Evolutionary conservation across 2,888 invertebrate genomes (phyloP).

Genomic region (Nomada ferruginata): DNA sequence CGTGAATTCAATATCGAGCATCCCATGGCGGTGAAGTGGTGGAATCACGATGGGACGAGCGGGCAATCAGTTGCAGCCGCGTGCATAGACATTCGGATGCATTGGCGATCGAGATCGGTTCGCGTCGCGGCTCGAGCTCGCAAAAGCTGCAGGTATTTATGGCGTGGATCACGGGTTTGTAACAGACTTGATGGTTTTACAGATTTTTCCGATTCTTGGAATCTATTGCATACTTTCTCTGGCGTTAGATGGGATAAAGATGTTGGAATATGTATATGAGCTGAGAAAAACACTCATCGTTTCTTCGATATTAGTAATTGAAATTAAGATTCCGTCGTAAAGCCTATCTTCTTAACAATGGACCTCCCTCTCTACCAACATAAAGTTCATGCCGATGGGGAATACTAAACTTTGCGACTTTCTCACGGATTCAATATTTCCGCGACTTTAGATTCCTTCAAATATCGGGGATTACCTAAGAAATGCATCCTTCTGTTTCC

Average conservation of each 20-base stretch:
- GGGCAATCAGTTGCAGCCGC: constrained; percentile 67
- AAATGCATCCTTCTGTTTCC: too few species aligned
- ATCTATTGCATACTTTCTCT: too few species aligned
- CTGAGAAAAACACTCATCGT: background rate
- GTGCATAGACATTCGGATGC: constrained; percentile 54
- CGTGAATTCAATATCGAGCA: constrained; percentile 66
- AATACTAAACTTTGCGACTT: background rate
- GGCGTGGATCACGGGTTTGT: background rate
- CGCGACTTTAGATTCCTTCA: background rate
- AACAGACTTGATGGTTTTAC: too few species aligned
- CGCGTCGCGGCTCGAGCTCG: background rate
- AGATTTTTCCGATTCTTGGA: too few species aligned
- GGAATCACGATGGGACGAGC: constrained; percentile 52
- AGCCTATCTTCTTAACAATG: constrained; percentile 11
- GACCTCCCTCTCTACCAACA: constrained; percentile 1
- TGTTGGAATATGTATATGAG: too few species aligned
- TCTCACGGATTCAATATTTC: background rate
- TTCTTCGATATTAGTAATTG: constrained; percentile 24
- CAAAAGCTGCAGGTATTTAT: constrained; percentile 2
- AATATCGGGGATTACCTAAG: background rate
- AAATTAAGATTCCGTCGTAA: constrained; percentile 16
- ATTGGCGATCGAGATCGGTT: constrained; percentile 17
- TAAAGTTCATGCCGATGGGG: constrained; percentile 4
- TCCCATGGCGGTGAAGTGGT: constrained; percentile 16
- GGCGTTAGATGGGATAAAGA: too few species aligned